A percentile compares a stretch with the other conserved stretches of the same genome.
Conservation (phyloP, 2,888 invertebrate genomes). For the Plutella xylostella region DNA sequence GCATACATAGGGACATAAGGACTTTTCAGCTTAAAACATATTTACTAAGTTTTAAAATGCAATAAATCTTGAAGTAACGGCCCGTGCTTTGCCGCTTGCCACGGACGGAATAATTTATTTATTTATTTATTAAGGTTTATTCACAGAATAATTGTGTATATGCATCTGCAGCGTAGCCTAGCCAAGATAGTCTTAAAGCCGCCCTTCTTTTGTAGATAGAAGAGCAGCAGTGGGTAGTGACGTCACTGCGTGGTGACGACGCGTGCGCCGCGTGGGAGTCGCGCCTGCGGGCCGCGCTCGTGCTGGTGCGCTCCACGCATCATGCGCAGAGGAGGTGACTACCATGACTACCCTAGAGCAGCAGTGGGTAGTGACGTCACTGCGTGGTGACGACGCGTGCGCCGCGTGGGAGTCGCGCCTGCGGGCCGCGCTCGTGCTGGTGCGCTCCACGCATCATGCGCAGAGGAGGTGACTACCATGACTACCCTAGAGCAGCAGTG, state of each 20-base stretch:
- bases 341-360: too few relatives aligned
- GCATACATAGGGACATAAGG: too few relatives aligned
- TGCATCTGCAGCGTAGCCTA: too few relatives aligned
- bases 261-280: constrained; percentile 40
- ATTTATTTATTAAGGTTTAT: too few relatives aligned
- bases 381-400: constrained; percentile 30
- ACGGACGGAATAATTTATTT: too few relatives aligned
- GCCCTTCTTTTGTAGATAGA: constrained; percentile 32
- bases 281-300: constrained; percentile 37
- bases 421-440: constrained; percentile 34
- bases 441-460: constrained; percentile 45
- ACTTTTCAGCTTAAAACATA: too few relatives aligned
- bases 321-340: constrained; percentile 54
- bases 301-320: constrained; percentile 38
- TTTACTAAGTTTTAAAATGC: too few relatives aligned
- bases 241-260: constrained; percentile 27
- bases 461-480: constrained; percentile 63
- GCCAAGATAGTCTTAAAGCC: too few relatives aligned
- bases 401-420: constrained; percentile 43
- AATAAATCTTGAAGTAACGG: too few relatives aligned
- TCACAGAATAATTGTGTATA: too few relatives aligned
- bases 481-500: constrained; percentile 63
- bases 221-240: constrained; percentile 55
- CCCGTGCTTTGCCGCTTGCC: too few relatives aligned
- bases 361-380: constrained; percentile 46